These are phyloP conservation scores for Phragmatobia fuliginosa DNA, from an alignment of 2,888 invertebrate species.

Conservation along the genomic window DNA sequence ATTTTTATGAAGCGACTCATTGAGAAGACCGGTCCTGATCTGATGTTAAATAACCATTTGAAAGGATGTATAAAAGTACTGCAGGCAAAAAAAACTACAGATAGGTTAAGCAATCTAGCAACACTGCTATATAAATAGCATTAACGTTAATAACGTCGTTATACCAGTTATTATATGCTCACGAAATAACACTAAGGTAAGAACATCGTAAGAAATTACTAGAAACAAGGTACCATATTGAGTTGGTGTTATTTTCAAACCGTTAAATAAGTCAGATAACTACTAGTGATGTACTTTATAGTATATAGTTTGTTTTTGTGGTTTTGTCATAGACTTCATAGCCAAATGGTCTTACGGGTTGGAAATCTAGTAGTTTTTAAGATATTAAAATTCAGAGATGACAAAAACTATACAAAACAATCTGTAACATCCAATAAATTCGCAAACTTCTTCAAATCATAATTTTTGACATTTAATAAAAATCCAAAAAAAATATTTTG, in stretches of 20 bases:
- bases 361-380: too few species aligned
- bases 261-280: not conserved
- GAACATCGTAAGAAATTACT: not conserved
- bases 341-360: not conserved
- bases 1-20: not conserved
- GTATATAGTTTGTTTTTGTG: not conserved
- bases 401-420: too few species aligned
- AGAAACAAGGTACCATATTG: constrained; percentile 1
- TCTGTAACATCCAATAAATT: too few species aligned
- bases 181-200: not conserved
- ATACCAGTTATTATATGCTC: not conserved
- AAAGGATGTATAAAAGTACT: too few species aligned
- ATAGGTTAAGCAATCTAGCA: not conserved
- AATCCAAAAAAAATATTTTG: not conserved
- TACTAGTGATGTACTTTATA: not conserved
- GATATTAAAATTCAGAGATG: too few species aligned
- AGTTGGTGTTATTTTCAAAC: not conserved
- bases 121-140: not conserved
- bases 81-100: not conserved
- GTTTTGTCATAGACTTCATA: not conserved
- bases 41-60: not conserved
- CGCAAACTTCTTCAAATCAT: too few species aligned
- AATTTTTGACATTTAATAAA: not conserved
- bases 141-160: not conserved
- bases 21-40: not conserved